Base-by-base conservation (phyloP, 2,113 vertebrate species). In the Microtus pennsylvanicus region DNA sequence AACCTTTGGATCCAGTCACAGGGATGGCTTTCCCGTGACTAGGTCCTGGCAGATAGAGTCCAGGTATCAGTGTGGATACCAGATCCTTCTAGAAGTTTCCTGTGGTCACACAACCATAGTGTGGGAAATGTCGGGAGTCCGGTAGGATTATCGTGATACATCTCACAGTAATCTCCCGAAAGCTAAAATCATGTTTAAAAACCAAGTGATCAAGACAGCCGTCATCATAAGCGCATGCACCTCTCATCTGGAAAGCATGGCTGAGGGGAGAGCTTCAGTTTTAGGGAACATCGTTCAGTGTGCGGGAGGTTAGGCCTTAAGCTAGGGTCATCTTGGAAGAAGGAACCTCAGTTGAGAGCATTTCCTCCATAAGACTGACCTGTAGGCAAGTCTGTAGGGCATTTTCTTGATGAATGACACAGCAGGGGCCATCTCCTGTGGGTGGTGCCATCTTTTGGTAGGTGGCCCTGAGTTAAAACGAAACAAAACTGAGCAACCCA, bases 51-150 rank as follows among this genome's bases (percentile, higher is more conserved):
- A 26, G 6, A 0, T 24, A 5, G 10, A 91, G 24, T 55, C 30
- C 26, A 7, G 30, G 17, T 12, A 3, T 26, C 26, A 19, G 13
- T 0, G 1, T 17, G 26, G 88, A 45, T 30, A 69, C 30, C 38
- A 13, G 13, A 42, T 24, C 38, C 58, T 58, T 87, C 70, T 81
- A 75, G 50, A 58, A n/a, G 22, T 35, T 85, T 28, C 63, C 35
- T 81, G 12, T 2, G 3, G 0, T 28, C 12, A 3, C 2, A 33
- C 83, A 80, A 0, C 1, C 33, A 10, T 0, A 24, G 8, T 2
- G 7, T 0, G 10, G n/a, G 76, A n/a, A n/a, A 42, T 6, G 0
- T 61, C 0, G 33, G 28, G 47, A 19, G 14, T 22, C n/a, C 38
- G 4, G 42, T 69, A 50, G 61, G 58, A 70, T 17, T 12, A 26